A percentile compares a stretch with the other conserved stretches of the same genome.
Conservation (phyloP, 35 echinoderm and acorn worm species). For the Patiria miniata region DNA sequence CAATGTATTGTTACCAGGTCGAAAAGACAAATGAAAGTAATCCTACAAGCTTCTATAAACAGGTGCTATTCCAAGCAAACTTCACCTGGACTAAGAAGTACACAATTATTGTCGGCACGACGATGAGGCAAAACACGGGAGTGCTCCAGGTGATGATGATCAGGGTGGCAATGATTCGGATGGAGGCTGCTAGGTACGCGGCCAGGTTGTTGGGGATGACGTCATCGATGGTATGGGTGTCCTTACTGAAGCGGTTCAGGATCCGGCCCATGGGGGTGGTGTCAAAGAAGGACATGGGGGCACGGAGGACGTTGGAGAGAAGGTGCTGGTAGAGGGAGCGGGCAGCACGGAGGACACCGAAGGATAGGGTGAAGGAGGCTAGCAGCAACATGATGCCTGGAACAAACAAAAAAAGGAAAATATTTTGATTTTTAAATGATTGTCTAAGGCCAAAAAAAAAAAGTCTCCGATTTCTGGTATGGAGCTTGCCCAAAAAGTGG, state of each 20-base stretch:
- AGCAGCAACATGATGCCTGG: slow-evolving; percentile 24
- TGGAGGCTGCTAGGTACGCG: slow-evolving; percentile 31
- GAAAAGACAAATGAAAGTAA: no score
- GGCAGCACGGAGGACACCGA: slow-evolving; percentile 55
- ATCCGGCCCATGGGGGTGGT: slow-evolving; percentile 74
- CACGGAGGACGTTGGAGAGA: slow-evolving; percentile 48
- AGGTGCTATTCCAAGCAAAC: no score
- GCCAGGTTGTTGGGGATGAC: slow-evolving; percentile 37
- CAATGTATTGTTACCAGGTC: no score
- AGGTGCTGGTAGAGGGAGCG: slow-evolving; percentile 34
- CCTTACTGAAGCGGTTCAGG: slow-evolving; percentile 83
- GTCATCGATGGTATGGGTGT: slow-evolving; percentile 59
- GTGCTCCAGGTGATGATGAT: slow-evolving; percentile 54
- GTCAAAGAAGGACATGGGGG: slow-evolving; percentile 78
- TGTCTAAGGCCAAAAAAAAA: no score
- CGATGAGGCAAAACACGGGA: slow-evolving; percentile 44
- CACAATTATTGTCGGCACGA: slow-evolving; percentile 34
- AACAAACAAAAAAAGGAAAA: no score
- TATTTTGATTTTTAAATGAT: no score
- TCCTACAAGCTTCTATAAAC: no score
- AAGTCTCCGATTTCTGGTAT: no score
- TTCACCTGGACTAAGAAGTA: slow-evolving; percentile 84
- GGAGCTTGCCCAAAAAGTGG: no score
- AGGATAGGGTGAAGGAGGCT: slow-evolving; percentile 47
- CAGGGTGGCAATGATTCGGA: slow-evolving; percentile 47